Evolutionary conservation across 1,140 invertebrate species (phyloP), one percentile per base, ranked within the genome.

Genomic region (Chlorops oryzae): DNA sequence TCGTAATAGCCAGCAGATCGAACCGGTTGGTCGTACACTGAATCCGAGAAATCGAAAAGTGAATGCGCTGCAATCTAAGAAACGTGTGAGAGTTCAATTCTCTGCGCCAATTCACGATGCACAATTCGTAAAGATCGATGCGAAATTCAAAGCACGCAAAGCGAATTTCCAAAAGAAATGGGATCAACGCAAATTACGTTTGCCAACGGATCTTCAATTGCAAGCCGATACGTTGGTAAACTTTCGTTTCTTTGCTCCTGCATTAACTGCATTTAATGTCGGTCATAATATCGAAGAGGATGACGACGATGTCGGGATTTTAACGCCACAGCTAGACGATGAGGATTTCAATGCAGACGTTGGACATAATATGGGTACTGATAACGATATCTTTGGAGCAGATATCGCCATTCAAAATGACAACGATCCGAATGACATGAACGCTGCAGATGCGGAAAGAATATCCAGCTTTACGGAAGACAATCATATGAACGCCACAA

Each of bases 111-210:
- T 43, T 15, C 56, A 58, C 5, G 61, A 63, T 23, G 56, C 53
- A 28, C 48, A 58, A 0, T 70, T 68, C 27, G 47, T 62, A 20
- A 48, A 53, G 7, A 39, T 64, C 2, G 63, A 66, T 20, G 37
- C 55, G 3, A 61, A 55, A 5, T 56, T 49, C 5, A 71, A 68
- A 39, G 35, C 55, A 43, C 61, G 64, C 2, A 64, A 63, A 45
- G 59, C 55, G 0, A 72, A 71, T 34, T 60, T 52, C 32, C 69
- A 67, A 27, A 72, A 72, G 47, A 62, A 63, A 45, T 72, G 70
- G 70, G 69, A 72, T 55, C 23, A 64, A 17, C 62, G 62, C 4
- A 72, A 69, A 39, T 39, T 72, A 3, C 54, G 61, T 23, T 38
- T 72, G n/a, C 70, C 70, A 5, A 62, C 61, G 0, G 67, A 67